Conservation (phyloP, 2,888 invertebrate genomes). For the Quadroppia sp. region DNA sequence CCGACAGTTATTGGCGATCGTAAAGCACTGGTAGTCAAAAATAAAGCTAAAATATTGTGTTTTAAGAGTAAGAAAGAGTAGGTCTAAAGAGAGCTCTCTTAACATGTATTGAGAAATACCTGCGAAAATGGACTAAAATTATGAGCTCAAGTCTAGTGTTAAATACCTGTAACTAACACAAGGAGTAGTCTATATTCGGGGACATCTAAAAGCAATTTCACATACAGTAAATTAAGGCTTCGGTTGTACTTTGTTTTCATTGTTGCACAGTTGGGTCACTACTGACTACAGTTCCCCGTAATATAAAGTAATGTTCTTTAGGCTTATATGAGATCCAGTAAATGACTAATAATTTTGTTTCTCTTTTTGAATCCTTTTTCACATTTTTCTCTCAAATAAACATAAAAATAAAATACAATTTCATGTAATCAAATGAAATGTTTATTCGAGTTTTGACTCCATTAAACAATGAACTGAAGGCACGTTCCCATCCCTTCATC, state of each 20-base stretch:
- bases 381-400: background rate
- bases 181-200: background rate
- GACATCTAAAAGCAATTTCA: background rate
- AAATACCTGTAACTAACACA: background rate
- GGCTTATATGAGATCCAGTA: conserved; percentile 6
- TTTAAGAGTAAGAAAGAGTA: background rate
- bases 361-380: background rate
- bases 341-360: background rate
- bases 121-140: background rate
- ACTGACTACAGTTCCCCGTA: too few species aligned
- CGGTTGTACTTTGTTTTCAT: background rate
- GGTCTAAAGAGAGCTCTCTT: background rate
- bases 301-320: background rate
- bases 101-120: background rate
- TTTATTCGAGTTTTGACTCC: background rate
- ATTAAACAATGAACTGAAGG: background rate
- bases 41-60: background rate
- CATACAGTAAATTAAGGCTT: conserved; percentile 11
- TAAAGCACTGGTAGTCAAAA: background rate
- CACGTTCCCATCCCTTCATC: conserved; percentile 6
- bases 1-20: conserved; percentile 12
- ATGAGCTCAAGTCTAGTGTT: background rate
- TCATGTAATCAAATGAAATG: conserved; percentile 8
- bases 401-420: conserved; percentile 28
- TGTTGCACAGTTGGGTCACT: background rate